phyloP scores from a whole-genome alignment of 92 coral and sea anemone genomes.

The Scolanthus callimorphus region DNA sequence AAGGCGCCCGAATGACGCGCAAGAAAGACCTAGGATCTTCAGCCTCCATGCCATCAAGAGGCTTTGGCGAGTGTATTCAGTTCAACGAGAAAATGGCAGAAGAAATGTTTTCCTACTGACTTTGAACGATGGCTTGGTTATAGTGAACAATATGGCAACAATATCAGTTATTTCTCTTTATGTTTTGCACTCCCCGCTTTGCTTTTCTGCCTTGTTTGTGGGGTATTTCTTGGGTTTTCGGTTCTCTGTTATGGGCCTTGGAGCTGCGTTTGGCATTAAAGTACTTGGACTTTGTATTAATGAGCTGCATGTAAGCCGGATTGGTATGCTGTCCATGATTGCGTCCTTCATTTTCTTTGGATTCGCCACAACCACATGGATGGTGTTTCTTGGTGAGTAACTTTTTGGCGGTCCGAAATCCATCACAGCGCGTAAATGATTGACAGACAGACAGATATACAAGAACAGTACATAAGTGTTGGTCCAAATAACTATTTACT shows the following conservation, averaged over 20 bases:
- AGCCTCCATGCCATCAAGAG: conserved; percentile 41
- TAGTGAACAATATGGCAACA: conserved; percentile 16
- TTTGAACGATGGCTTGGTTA: conserved; percentile 17
- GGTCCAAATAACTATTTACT: no score
- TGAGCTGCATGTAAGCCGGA: conserved; percentile 47
- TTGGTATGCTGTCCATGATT: conserved; percentile 43
- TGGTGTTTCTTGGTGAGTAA: conserved; percentile 60
- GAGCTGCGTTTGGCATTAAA: conserved; percentile 64
- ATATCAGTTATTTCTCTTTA: conserved; percentile 35
- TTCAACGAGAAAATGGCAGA: conserved; percentile 27
- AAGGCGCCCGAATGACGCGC: conserved; percentile 14
- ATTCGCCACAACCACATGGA: conserved; percentile 23
- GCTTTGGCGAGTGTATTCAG: conserved; percentile 36
- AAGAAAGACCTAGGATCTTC: conserved; percentile 9
- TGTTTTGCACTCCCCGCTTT: conserved; percentile 66
- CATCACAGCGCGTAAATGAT: no score
- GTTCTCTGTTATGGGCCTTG: conserved; percentile 32
- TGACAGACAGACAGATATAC: no score
- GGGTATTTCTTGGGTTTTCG: conserved; percentile 57
- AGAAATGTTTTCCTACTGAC: conserved; percentile 52
- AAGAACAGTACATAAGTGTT: no score
- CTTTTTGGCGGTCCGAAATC: no score
- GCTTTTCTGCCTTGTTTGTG: conserved; percentile 62
- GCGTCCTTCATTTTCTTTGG: conserved; percentile 32
- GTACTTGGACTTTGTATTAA: conserved; percentile 41